Evolutionary conservation across 2,888 invertebrate species (phyloP).

Genomic region (Microctonus hyperodae): DNA sequence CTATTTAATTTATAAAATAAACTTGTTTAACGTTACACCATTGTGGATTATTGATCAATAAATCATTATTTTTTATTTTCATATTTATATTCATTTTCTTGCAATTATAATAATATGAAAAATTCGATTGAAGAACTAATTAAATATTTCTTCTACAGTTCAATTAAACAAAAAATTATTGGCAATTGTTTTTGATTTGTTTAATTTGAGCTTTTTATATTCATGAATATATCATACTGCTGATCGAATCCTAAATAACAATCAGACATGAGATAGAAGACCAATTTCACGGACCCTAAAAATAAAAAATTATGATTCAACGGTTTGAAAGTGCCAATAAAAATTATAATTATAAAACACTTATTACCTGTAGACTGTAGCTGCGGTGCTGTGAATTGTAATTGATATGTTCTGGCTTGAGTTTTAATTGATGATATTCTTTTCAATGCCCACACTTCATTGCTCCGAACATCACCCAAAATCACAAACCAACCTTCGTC

Average conservation of each 20-base stretch:
- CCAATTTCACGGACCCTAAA: slow-evolving; percentile 78
- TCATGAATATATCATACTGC: slow-evolving; percentile 70
- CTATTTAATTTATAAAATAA: slow-evolving; percentile 47
- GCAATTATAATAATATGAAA: too few species aligned
- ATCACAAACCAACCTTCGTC: slow-evolving; percentile 96
- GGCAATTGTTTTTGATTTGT: too few species aligned
- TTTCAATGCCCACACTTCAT: slow-evolving; percentile 84
- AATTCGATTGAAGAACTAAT: background rate
- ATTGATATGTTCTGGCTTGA: slow-evolving; percentile 63
- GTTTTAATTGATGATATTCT: slow-evolving; percentile 69
- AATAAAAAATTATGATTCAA: slow-evolving; percentile 45
- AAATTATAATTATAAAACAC: background rate
- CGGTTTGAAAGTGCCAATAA: too few species aligned
- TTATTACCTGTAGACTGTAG: slow-evolving; percentile 61
- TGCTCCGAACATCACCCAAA: slow-evolving; percentile 75
- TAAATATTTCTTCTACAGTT: background rate
- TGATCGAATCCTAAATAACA: slow-evolving; percentile 94
- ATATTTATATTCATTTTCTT: background rate
- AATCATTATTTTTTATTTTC: background rate
- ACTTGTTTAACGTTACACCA: slow-evolving; percentile 9
- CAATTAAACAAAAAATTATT: too few species aligned
- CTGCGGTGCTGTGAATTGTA: slow-evolving; percentile 71
- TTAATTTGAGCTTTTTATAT: background rate
- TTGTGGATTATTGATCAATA: background rate
- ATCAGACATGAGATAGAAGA: slow-evolving; percentile 89